These are phyloP conservation scores for Alitta virens DNA, from an alignment of 2,888 invertebrate genomes.

Conservation along the genomic window DNA sequence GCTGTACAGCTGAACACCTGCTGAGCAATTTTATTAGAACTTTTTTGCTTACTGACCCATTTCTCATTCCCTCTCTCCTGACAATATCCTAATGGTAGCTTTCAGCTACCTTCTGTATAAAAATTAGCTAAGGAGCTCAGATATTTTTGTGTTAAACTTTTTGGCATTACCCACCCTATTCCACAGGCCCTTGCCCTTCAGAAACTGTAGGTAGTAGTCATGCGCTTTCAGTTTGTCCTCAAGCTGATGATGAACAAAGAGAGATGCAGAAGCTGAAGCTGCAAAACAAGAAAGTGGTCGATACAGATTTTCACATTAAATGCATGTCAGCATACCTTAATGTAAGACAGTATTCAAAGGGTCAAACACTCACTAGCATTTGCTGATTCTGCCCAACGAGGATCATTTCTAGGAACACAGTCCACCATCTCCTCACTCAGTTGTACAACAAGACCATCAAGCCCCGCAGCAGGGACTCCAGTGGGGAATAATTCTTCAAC, in stretches of 20 bases:
- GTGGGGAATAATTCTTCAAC: slow-evolving; percentile 59
- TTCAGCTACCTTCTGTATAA: no score
- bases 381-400: slow-evolving; percentile 67
- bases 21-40: no score
- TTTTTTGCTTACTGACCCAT: no score
- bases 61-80: no score
- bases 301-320: neutral
- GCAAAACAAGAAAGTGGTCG: neutral
- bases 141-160: no score
- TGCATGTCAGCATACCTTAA: no score
- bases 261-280: slow-evolving; percentile 72
- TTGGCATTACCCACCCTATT: slow-evolving; percentile 47
- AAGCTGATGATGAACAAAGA: slow-evolving; percentile 82
- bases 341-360: no score
- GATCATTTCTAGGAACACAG: slow-evolving; percentile 66
- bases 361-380: no score
- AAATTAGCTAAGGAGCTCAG: no score
- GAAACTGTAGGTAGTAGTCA: slow-evolving; percentile 73
- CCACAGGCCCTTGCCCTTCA: slow-evolving; percentile 54
- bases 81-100: no score
- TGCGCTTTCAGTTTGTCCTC: slow-evolving; percentile 83
- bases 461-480: slow-evolving; percentile 55
- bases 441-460: slow-evolving; percentile 66
- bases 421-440: slow-evolving; percentile 67
- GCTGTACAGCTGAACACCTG: no score